phyloP scores from a whole-genome alignment of 2,113 vertebrate species.

The Gallinago media region DNA sequence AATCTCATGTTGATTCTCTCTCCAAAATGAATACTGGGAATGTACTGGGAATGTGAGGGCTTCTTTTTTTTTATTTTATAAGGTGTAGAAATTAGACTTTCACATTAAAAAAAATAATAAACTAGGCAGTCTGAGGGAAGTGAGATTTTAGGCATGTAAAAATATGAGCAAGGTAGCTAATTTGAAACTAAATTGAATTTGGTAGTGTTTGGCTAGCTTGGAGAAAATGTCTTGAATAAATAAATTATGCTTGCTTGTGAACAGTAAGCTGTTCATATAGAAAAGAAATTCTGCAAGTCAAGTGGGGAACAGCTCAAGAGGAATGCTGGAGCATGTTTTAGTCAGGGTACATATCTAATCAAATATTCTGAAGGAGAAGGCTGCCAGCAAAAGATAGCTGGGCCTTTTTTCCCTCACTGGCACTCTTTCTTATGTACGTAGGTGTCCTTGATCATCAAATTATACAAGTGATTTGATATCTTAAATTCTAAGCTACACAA shows the following conservation, averaged over 20 bases:
- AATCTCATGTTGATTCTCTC: background rate
- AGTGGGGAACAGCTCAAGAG: background rate
- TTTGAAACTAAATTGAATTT: background rate
- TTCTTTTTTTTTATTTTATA: background rate
- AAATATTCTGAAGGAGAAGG: background rate
- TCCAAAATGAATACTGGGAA: background rate
- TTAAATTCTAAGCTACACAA: background rate
- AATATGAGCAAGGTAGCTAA: background rate
- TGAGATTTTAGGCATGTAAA: background rate
- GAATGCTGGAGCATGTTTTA: background rate
- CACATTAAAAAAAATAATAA: background rate
- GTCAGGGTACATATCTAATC: background rate
- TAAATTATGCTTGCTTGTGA: background rate
- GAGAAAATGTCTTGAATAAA: background rate
- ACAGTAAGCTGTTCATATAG: background rate
- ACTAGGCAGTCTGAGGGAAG: background rate
- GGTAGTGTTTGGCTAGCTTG: background rate
- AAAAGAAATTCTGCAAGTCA: background rate
- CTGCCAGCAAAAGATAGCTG: background rate
- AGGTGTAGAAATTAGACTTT: background rate
- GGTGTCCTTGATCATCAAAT: background rate
- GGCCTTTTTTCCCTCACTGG: background rate
- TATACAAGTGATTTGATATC: background rate
- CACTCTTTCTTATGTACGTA: background rate
- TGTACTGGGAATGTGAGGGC: background rate